Conservation (phyloP, 2,888 invertebrate species). For the Acronicta aceris region DNA sequence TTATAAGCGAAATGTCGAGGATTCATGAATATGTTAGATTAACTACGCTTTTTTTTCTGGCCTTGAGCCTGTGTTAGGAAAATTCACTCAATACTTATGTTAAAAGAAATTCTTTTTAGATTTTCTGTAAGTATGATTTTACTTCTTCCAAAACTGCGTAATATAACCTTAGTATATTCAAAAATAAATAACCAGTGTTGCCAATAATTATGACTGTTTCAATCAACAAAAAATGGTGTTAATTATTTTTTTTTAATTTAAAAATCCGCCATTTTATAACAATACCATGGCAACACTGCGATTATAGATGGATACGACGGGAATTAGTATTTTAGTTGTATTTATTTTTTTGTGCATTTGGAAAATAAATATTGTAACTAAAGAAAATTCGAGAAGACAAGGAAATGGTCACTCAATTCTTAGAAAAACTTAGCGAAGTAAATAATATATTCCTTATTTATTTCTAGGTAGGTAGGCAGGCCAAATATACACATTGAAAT, state of each 20-base stretch:
- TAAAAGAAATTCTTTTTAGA: no score
- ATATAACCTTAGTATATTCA: slow-evolving; percentile 16
- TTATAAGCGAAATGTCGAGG: no score
- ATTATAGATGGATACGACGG: slow-evolving; percentile 26
- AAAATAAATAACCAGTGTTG: slow-evolving; percentile 24
- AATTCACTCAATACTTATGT: no score
- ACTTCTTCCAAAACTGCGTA: slow-evolving; percentile 4
- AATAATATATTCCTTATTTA: no score
- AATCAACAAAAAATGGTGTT: background rate
- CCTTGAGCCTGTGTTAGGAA: no score
- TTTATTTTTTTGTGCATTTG: slow-evolving; percentile 50
- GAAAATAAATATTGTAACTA: slow-evolving; percentile 54
- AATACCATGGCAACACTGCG: slow-evolving; percentile 32
- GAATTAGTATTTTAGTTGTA: slow-evolving; percentile 43
- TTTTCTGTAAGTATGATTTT: no score
- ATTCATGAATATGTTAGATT: background rate
- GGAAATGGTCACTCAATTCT: slow-evolving; percentile 20
- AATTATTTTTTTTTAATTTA: slow-evolving; percentile 1
- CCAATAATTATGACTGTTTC: slow-evolving; percentile 6
- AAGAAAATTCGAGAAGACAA: slow-evolving; percentile 16
- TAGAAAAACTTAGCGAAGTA: background rate
- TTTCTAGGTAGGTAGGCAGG: no score
- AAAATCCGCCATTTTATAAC: slow-evolving; percentile 10
- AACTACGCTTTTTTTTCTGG: background rate
- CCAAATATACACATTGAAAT: no score